phyloP scores from a whole-genome alignment of 1,140 invertebrate species.

The Drosophila erecta region DNA sequence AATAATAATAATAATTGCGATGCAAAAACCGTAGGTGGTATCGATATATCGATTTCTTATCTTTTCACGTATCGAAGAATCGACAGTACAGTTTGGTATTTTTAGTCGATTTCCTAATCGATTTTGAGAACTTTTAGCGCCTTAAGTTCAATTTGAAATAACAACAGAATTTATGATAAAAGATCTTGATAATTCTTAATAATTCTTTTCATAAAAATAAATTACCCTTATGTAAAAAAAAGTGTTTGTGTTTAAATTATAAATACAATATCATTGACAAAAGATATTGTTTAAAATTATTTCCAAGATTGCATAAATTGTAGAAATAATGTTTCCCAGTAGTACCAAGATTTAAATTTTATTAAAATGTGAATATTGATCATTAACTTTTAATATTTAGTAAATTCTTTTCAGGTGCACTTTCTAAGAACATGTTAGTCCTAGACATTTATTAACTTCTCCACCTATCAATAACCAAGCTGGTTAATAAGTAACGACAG shows the following conservation, averaged over 20 bases:
- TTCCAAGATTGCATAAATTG: no score
- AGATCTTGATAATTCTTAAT: no score
- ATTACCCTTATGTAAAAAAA: no score
- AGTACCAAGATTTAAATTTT: no score
- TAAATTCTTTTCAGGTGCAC: not conserved
- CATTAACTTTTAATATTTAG: not conserved
- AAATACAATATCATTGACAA: no score
- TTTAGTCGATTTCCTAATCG: not conserved
- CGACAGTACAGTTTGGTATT: not conserved
- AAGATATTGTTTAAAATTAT: no score
- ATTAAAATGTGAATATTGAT: no score
- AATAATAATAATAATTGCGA: constrained; percentile 45
- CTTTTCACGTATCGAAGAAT: not conserved
- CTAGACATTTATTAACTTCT: constrained; percentile 18
- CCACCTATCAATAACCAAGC: not conserved
- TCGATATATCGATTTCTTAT: not conserved
- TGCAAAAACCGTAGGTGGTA: constrained; percentile 6
- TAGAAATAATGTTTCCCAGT: no score
- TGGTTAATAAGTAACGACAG: constrained; percentile 11
- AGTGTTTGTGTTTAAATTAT: no score
- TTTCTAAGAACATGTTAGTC: constrained; percentile 6
- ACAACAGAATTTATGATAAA: no score
- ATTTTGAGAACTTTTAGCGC: not conserved
- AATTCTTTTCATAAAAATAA: no score
- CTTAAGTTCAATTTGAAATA: no score